Base-by-base conservation (phyloP, 2,888 invertebrate genomes). In the Leptinotarsa peninsularis region DNA sequence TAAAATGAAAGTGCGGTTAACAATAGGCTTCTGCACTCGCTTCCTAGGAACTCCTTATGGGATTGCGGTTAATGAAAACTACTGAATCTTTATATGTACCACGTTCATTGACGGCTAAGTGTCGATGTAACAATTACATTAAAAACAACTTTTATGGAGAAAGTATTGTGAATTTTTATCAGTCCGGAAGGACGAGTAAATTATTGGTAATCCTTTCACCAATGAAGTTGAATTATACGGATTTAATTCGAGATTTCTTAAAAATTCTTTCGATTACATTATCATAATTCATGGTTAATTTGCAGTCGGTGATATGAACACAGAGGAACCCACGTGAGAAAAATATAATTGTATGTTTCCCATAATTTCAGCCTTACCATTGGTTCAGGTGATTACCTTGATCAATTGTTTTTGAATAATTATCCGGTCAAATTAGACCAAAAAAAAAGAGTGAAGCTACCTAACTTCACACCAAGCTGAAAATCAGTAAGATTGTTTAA, bases 151-250 rank as follows among this genome's bases (percentile, higher is more conserved):
- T 49, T 72, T 71, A 49, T 67, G 50, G 74, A 74, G 76, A 77
- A 77, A 77, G 76, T 71, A 74, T 70, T 72, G 58, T 54, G 66
- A 70, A 49, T 63, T 68, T 74, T 74, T 67, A 71, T 71, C 66
- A 66, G 58, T 49, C 49, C 66, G 56, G 70, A 66, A 70, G 71
- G 71, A 69, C 56, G 70, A 52, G 54, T 56, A 33, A 49, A 60
- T 63, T 60, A 68, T 68, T 68, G 73, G 60, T 49, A 70, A 63
- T 49, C 70, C 70, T 74, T 74, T 74, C 74, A 68, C 74, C 67
- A 54, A 66, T 27, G 67, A 49, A 33, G 52, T 13, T 43, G 17
- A 67, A 72, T 72, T 33, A 67, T 58, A 66, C 18, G 50, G 66
- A 67, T 27, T 49, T 21, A 66, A 7, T 60, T 23, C 49, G 23